Evolutionary conservation across 2,888 invertebrate species (phyloP).

Genomic region (Xestia sexstrigata): DNA sequence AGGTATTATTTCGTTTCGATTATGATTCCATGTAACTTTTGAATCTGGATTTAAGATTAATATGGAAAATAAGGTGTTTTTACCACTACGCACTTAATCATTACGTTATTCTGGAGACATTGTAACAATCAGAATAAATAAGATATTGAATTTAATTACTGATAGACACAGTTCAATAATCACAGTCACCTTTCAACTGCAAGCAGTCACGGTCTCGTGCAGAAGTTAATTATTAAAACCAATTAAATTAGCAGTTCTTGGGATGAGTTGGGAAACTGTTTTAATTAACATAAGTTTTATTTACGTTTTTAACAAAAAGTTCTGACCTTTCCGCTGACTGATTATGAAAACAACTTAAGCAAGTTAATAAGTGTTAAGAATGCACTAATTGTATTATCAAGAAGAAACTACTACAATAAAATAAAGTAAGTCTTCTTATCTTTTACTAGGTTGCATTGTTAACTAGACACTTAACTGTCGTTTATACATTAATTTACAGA

Average conservation of each 20-base stretch:
- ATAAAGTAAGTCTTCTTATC: constrained; percentile 24
- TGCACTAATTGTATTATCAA: constrained; percentile 5
- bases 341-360: constrained; percentile 18
- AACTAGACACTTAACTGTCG: constrained; percentile 10
- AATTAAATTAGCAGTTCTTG: constrained; percentile 19
- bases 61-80: neutral
- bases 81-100: neutral
- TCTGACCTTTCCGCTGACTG: constrained; percentile 37
- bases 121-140: neutral
- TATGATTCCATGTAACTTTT: neutral
- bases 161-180: constrained; percentile 7
- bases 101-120: neutral
- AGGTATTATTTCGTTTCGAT: neutral
- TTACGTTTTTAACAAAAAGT: constrained; percentile 31
- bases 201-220: neutral
- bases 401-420: constrained; percentile 7
- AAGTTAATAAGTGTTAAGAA: neutral
- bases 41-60: neutral
- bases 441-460: constrained; percentile 5
- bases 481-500: neutral
- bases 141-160: neutral
- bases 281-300: no score
- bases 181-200: constrained; percentile 13
- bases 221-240: constrained; percentile 11
- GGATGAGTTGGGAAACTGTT: constrained; percentile 27